phyloP scores from a whole-genome alignment of 1,140 invertebrate species.

The Drosophila guanche region DNA sequence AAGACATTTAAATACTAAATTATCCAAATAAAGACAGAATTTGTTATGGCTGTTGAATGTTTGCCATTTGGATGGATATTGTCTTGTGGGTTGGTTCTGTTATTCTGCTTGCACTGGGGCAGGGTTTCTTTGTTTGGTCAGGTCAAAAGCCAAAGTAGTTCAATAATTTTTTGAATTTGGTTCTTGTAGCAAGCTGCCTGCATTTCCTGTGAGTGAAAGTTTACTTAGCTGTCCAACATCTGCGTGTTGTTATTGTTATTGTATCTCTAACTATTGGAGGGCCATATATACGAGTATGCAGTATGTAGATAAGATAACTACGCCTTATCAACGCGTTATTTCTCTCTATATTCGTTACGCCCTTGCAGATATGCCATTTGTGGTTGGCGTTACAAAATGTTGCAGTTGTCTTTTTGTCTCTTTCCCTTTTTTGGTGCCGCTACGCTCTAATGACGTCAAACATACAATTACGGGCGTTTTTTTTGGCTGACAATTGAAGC shows the following conservation, averaged over 20 bases:
- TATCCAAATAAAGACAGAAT: slow-evolving; percentile 17
- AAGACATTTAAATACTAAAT: slow-evolving; percentile 39
- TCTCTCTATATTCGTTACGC: slow-evolving; percentile 57
- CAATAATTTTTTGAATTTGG: slow-evolving; percentile 28
- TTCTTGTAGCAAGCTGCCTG: slow-evolving; percentile 1
- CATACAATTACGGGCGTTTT: background rate
- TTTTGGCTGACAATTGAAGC: no score
- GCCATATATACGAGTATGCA: slow-evolving; percentile 10
- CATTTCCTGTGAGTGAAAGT: slow-evolving; percentile 40
- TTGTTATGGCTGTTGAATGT: slow-evolving; percentile 50
- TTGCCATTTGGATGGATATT: slow-evolving; percentile 23
- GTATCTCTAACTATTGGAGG: background rate
- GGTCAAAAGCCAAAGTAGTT: slow-evolving; percentile 48
- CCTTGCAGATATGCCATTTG: slow-evolving; percentile 26
- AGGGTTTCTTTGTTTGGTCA: slow-evolving; percentile 3
- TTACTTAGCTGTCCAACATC: slow-evolving; percentile 9
- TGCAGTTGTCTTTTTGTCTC: slow-evolving; percentile 26
- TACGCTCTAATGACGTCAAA: slow-evolving; percentile 45
- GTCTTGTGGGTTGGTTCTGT: slow-evolving; percentile 27
- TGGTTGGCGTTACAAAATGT: slow-evolving; percentile 38
- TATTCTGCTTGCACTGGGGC: slow-evolving; percentile 37
- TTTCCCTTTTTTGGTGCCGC: slow-evolving; percentile 8
- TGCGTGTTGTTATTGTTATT: slow-evolving; percentile 1
- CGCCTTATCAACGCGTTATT: slow-evolving; percentile 50
- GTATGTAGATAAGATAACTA: slow-evolving; percentile 52